Conservation (phyloP, 2,888 invertebrate species). For the Smittia aterrima region DNA sequence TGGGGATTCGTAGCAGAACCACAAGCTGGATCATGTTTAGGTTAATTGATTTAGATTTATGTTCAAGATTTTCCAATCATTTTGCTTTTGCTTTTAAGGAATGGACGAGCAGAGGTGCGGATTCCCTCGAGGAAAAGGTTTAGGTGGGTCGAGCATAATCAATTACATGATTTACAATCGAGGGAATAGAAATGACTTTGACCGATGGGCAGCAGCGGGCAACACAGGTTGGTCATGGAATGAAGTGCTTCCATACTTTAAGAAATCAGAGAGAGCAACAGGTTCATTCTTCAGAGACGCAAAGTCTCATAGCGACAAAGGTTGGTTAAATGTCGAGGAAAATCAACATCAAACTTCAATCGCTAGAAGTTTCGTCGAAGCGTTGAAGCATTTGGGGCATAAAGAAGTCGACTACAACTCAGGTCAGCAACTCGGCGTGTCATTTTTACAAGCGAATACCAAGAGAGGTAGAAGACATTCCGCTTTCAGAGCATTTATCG, state of each 20-base stretch:
- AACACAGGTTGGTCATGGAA: constrained; percentile 72
- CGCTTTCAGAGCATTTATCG: constrained; percentile 64
- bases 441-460: constrained; percentile 63
- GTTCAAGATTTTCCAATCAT: neutral
- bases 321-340: constrained; percentile 63
- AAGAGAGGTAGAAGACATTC: constrained; percentile 63
- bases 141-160: constrained; percentile 62
- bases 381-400: constrained; percentile 65
- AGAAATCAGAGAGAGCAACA: constrained; percentile 60
- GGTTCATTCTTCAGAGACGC: constrained; percentile 53
- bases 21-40: constrained; percentile 62
- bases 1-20: constrained; percentile 71
- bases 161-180: constrained; percentile 73
- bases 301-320: constrained; percentile 61
- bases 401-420: constrained; percentile 69
- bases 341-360: constrained; percentile 57
- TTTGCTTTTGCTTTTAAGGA: constrained; percentile 44
- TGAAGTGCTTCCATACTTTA: constrained; percentile 62
- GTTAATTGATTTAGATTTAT: constrained; percentile 47
- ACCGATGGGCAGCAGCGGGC: constrained; percentile 65
- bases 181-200: constrained; percentile 69
- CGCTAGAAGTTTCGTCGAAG: constrained; percentile 59
- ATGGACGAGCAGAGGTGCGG: constrained; percentile 52
- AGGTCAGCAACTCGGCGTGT: constrained; percentile 63
- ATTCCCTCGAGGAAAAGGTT: constrained; percentile 59